Evolutionary conservation across 2,113 vertebrate species (phyloP).

Genomic region (Cyanistes caeruleus): DNA sequence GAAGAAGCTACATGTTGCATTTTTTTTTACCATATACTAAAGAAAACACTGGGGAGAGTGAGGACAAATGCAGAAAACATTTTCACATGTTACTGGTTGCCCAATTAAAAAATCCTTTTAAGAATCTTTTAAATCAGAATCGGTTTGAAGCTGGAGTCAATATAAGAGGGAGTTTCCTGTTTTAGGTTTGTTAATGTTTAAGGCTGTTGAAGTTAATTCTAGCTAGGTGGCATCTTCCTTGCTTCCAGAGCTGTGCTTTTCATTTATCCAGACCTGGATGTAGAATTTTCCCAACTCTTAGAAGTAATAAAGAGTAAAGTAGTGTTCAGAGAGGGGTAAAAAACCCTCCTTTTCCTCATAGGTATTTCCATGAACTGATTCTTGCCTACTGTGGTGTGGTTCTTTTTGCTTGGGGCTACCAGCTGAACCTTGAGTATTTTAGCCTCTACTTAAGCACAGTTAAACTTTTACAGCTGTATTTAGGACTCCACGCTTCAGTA

Average conservation of each 20-base stretch:
- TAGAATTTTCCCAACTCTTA: not conserved
- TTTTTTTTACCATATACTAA: fast-evolving
- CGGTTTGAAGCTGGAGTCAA: not conserved
- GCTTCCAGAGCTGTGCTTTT: not conserved
- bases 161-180: fast-evolving
- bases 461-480: not conserved
- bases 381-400: not conserved
- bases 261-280: not conserved
- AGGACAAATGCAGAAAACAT: not conserved
- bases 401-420: not conserved
- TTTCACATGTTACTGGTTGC: not conserved
- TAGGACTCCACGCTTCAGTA: not conserved
- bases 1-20: not conserved
- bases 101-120: not conserved
- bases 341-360: fast-evolving
- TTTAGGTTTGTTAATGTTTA: not conserved
- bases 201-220: not conserved
- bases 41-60: not conserved
- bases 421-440: not conserved
- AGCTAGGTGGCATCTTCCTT: not conserved
- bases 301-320: not conserved
- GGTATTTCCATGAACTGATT: not conserved
- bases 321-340: fast-evolving
- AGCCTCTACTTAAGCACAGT: not conserved
- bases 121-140: not conserved